Base-by-base conservation (phyloP, 2,888 invertebrate genomes). In the Laspeyria flexula region DNA sequence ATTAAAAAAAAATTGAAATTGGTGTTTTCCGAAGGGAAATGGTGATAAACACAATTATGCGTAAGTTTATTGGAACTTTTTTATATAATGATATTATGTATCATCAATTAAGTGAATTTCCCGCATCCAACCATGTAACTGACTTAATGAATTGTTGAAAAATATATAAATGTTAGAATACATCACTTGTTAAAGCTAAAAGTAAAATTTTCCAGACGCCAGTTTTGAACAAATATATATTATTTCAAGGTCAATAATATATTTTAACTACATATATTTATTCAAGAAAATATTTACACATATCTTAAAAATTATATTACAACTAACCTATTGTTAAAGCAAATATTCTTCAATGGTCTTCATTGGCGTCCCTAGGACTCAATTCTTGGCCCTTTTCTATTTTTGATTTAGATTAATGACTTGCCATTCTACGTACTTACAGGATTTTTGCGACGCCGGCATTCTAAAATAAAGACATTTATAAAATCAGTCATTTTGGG, bases 111-210 rank as follows among this genome's bases (percentile, higher is more conserved):
- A 23, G 35, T n/a, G n/a, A 35, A 35, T 35, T 18, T 35, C 18
- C 38, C 12, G 38, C 38, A 6, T 38, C 38, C 4, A 38, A 23
- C 23, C 38, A 38, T 3, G 12, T 38, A 2, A 38, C 38, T 12
- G 38, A 31, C 16, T 21, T 41, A 21, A 31, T 16, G 11, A 55
- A 15, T 31, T 9, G 10, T 25, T 6, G 12, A 43, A 42, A 23
- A 33, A 9, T 43, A 9, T 31, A 23, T 38, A 18, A 37, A 40
- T 11, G 10, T 35, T 12, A 11, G 12, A 3, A 39, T 21, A 40
- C 15, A 21, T 12, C 30, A 21, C 10, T 25, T 33, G 18, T 23
- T n/a, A 45, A 6, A n/a, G n/a, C 3, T n/a, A 29, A 29, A 29
- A 29, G n/a, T 3, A 29, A 29, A 3, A n/a, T n/a, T 29, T 29